phyloP scores from a whole-genome alignment of 2,113 vertebrate genomes.

The Marmota monax region DNA sequence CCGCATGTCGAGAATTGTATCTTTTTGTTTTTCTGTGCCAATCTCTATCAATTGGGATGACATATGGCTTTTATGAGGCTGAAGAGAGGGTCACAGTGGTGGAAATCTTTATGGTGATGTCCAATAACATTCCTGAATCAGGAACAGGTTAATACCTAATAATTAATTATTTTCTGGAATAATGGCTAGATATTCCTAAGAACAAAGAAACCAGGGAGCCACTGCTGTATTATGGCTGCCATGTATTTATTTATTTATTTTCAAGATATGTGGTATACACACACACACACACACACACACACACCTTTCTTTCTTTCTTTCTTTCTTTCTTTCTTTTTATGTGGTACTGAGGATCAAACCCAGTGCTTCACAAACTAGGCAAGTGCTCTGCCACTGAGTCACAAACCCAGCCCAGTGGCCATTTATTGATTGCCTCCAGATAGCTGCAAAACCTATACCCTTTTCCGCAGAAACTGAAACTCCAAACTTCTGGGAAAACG shows the following conservation, averaged over 20 bases:
- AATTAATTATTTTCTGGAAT: slow-evolving; percentile 18
- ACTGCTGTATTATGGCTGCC: not conserved
- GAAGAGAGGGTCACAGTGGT: not conserved
- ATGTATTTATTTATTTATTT: not conserved
- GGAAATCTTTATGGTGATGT: not conserved
- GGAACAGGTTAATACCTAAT: not conserved
- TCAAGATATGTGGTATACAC: too few relatives aligned
- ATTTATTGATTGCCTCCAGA: not conserved
- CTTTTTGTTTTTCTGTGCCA: not conserved
- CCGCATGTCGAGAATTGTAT: not conserved
- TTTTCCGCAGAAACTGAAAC: not conserved
- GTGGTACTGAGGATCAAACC: too few relatives aligned
- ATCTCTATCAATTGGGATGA: not conserved
- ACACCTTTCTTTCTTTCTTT: too few relatives aligned
- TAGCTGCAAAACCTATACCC: not conserved
- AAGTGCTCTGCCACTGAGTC: too few relatives aligned
- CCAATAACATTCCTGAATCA: slow-evolving; percentile 8
- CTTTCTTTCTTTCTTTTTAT: too few relatives aligned
- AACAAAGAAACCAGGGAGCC: not conserved
- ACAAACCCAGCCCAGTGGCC: not conserved
- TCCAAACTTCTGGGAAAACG: not conserved
- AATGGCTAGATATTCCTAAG: not conserved
- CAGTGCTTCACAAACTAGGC: too few relatives aligned
- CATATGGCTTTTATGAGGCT: not conserved
- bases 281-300: too few relatives aligned